Conservation (phyloP, 2,888 invertebrate genomes). For the Trisateles emortualis region DNA sequence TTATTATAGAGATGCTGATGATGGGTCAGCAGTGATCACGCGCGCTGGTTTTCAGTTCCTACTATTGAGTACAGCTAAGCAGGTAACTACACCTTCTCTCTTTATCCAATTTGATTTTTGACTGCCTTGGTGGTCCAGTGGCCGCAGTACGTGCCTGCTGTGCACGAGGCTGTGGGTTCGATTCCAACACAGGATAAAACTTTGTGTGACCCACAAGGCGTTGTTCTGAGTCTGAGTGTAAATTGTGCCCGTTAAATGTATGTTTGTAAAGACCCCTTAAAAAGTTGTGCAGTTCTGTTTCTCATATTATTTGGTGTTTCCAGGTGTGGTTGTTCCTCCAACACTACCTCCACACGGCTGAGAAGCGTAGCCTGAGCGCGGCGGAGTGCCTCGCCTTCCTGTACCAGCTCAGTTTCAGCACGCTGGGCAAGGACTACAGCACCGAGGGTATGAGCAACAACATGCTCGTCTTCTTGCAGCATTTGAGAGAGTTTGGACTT, state of each 20-base stretch:
- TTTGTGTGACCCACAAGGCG: too few species aligned
- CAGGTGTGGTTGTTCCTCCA: constrained; percentile 98
- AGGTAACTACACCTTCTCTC: too few species aligned
- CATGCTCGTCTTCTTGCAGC: constrained; percentile 96
- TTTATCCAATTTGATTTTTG: too few species aligned
- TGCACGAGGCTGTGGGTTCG: too few species aligned
- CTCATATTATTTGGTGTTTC: neutral
- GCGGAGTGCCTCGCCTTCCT: constrained; percentile 97
- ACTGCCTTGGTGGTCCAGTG: too few species aligned
- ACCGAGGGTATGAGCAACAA: constrained; percentile 97
- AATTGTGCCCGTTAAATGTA: too few species aligned
- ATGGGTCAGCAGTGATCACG: constrained; percentile 95
- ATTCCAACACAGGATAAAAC: too few species aligned
- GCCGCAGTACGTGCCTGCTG: too few species aligned
- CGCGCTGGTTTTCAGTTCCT: constrained; percentile 99
- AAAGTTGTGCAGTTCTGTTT: neutral
- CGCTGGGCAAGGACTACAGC: constrained; percentile 98
- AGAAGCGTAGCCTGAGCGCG: constrained; percentile 93
- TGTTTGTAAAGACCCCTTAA: too few species aligned
- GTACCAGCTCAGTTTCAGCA: constrained; percentile 98
- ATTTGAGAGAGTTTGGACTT: constrained; percentile 98
- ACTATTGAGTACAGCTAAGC: constrained; percentile 96
- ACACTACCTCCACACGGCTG: constrained; percentile 97
- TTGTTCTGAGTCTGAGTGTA: too few species aligned
- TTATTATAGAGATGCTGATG: constrained; percentile 89